Percentiles rank a stretch among this genome's conserved stretches.
phyloP scores from a whole-genome alignment of 2,797 vertebrate species.

The Dermochelys coriacea region DNA sequence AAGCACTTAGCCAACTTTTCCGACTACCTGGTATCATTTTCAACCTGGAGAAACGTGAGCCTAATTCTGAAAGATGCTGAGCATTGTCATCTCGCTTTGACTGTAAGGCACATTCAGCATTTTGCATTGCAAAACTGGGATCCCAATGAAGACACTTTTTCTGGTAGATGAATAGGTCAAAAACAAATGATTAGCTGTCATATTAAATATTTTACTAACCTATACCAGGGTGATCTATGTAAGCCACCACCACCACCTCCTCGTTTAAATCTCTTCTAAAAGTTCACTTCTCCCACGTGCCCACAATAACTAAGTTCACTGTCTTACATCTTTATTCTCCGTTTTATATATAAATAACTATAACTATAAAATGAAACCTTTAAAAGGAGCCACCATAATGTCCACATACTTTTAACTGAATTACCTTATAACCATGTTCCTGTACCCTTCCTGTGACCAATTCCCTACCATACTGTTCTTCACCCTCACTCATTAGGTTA shows the following conservation, averaged over 20 bases:
- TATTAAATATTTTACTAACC: not conserved
- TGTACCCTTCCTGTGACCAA: not conserved
- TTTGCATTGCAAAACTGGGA: not conserved
- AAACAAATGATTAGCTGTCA: not conserved
- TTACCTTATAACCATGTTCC: not conserved
- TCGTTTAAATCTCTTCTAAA: not conserved
- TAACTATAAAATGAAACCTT: not conserved
- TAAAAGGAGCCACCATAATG: not conserved
- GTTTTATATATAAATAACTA: not conserved
- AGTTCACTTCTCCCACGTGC: not conserved
- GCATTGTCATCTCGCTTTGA: not conserved
- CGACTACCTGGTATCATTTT: not conserved
- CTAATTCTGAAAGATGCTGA: not conserved
- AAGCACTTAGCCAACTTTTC: not conserved
- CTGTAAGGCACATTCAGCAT: not conserved
- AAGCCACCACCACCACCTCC: not conserved
- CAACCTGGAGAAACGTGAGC: not conserved
- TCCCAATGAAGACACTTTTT: not conserved
- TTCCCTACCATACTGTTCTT: not conserved
- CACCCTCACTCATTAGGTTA: not conserved
- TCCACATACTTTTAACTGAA: not conserved
- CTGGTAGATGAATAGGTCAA: not conserved
- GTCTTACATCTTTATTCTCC: not conserved
- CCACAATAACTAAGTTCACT: slow-evolving; percentile 7
- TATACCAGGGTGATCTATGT: not conserved